Percentiles rank a stretch among this genome's conserved stretches.
These are phyloP conservation scores for Epirrhoe tristata DNA, from an alignment of 2,888 invertebrate genomes.

Conservation along the genomic window DNA sequence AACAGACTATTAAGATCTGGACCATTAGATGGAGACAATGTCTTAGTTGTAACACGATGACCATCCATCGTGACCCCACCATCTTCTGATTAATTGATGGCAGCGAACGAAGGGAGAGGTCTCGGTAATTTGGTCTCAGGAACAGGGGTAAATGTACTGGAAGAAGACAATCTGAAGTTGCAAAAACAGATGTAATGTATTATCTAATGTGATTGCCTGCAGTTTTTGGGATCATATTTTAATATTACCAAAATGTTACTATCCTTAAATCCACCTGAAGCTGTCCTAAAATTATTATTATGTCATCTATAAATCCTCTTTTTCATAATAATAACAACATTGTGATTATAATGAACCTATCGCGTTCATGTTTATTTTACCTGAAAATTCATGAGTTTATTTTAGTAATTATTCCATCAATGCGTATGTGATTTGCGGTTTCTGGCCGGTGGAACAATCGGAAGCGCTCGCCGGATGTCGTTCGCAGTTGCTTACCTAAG, in stretches of 20 bases:
- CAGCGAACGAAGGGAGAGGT: slow-evolving; percentile 45
- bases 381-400: not conserved
- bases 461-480: not conserved
- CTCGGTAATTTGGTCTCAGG: slow-evolving; percentile 48
- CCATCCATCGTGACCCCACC: slow-evolving; percentile 60
- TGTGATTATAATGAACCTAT: no score
- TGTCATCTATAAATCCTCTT: no score
- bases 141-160: slow-evolving; percentile 56
- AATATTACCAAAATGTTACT: not conserved
- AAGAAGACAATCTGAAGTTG: slow-evolving; percentile 54
- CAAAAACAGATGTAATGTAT: slow-evolving; percentile 40
- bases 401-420: not conserved
- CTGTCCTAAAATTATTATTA: no score
- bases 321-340: no score
- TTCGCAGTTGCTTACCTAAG: not conserved
- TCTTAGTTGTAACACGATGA: slow-evolving; percentile 54
- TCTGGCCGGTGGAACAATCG: not conserved
- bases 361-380: no score
- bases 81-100: slow-evolving; percentile 54
- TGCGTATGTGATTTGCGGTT: not conserved
- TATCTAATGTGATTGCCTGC: slow-evolving; percentile 35
- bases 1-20: slow-evolving; percentile 36
- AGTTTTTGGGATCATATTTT: slow-evolving; percentile 13
- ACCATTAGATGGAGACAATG: slow-evolving; percentile 52
- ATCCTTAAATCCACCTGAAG: no score